Base-by-base conservation (phyloP, 2,797 vertebrate genomes). In the Cossypha heuglini region DNA sequence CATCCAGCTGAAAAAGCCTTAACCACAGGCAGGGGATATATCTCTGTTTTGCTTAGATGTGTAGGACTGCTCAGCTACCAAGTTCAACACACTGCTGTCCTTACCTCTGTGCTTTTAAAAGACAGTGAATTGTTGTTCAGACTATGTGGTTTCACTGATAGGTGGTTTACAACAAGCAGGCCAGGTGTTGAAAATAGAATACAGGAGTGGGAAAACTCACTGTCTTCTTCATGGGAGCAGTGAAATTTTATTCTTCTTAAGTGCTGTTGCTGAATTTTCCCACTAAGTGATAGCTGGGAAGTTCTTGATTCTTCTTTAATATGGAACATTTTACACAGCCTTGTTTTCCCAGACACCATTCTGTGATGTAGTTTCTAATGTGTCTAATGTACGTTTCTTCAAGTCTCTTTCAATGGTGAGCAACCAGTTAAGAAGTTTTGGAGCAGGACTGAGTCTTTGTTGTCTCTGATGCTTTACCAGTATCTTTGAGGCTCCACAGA, bases 1-100 rank as follows among this genome's bases (percentile, higher is more conserved):
- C 96, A 91, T 81, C 81, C 88, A 91, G 80, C 87, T 86, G 61
- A 88, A 94, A 94, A 95, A 93, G 68, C 85, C 74, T 78, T 96
- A 83, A 88, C 46, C 77, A 64, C 85, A 76, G 80, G 91, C 91
- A 81, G 54, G 62, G 55, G 40, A 57, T 95, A 71, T 57, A 66
- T 67, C 78, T 88, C 14, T 88, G 76, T 73, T 92, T 94, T 96
- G 61, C 84, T 92, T 90, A 69, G 43, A 40, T 80, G 40, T 28
- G 28, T 74, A 40, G 81, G 40, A 35, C 37, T 78, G 64, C 55
- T 88, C 43, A 71, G 55, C 84, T 82, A 25, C 48, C 57, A 69
- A 84, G n/a, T 88, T 94, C 75, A 75, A 4, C 10, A 3, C 4
- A 15, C 42, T 87, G 61, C 62, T 89, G 14, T 92, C 59, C 68